Percentiles rank a stretch among this genome's conserved stretches.
Conservation (phyloP, 2,113 vertebrate species). For the Carollia perspicillata region DNA sequence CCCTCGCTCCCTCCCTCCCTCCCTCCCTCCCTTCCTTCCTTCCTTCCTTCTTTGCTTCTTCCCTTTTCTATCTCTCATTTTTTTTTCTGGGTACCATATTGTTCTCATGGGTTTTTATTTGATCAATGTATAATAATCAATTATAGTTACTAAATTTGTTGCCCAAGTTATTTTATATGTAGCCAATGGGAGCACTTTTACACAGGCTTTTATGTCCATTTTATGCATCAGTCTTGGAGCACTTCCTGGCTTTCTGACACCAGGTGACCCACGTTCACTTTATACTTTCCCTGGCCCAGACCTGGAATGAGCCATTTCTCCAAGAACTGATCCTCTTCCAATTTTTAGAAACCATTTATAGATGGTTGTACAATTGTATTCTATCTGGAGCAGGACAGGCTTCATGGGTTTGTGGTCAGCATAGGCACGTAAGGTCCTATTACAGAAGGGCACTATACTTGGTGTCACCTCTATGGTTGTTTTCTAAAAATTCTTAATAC, state of each 20-base stretch:
- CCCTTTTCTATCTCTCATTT: neutral
- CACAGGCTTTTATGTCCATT: neutral
- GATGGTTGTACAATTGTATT: neutral
- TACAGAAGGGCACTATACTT: neutral
- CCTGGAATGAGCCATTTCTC: neutral
- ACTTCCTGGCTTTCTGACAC: neutral
- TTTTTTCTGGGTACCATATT: neutral
- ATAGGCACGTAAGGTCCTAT: neutral
- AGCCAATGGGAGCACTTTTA: neutral
- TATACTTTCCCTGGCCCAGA: neutral
- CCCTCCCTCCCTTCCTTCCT: neutral
- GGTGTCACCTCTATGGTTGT: neutral
- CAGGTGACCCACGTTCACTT: neutral
- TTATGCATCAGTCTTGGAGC: neutral
- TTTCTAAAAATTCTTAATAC: neutral
- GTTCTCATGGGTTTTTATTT: neutral
- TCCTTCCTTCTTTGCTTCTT: too few relatives aligned
- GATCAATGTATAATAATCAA: neutral
- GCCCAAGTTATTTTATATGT: neutral
- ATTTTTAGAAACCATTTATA: neutral
- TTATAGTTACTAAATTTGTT: neutral
- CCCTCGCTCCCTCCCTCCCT: neutral
- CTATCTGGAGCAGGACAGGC: neutral
- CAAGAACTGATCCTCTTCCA: neutral
- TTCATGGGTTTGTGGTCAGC: neutral